Evolutionary conservation across 2,797 vertebrate species (phyloP).

Genomic region (Aselliscus stoliczkanus): DNA sequence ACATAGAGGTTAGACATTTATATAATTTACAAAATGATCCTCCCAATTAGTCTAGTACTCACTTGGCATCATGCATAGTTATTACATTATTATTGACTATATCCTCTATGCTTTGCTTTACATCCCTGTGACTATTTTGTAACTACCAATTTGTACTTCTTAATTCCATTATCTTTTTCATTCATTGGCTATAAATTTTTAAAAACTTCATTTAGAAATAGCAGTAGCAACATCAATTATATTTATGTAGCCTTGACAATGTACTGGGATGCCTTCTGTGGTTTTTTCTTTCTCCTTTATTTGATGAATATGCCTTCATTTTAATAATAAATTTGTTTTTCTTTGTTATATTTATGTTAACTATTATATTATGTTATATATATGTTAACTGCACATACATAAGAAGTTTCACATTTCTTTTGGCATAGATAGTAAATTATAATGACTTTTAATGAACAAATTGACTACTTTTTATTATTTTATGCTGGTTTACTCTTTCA

Average conservation of each 20-base stretch:
- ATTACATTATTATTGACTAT: too few relatives aligned
- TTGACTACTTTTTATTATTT: neutral
- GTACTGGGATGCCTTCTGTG: neutral
- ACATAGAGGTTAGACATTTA: too few relatives aligned
- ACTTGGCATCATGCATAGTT: too few relatives aligned
- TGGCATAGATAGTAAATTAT: neutral
- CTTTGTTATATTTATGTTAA: slow-evolving; percentile 18
- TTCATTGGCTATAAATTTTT: neutral
- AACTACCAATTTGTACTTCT: too few relatives aligned
- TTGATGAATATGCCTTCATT: neutral
- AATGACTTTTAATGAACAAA: neutral
- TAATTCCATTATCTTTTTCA: too few relatives aligned
- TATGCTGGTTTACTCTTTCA: neutral
- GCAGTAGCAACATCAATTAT: neutral
- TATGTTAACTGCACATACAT: neutral
- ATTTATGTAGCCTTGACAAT: neutral
- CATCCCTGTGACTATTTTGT: too few relatives aligned
- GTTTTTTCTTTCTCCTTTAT: slow-evolving; percentile 33
- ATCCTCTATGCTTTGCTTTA: too few relatives aligned
- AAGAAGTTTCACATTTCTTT: neutral
- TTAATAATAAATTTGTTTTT: neutral
- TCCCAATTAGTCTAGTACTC: too few relatives aligned
- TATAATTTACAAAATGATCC: too few relatives aligned
- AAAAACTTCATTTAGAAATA: neutral
- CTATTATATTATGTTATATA: too few relatives aligned